phyloP scores from a whole-genome alignment of 2,797 vertebrate genomes.

The Sarcoramphus papa region DNA sequence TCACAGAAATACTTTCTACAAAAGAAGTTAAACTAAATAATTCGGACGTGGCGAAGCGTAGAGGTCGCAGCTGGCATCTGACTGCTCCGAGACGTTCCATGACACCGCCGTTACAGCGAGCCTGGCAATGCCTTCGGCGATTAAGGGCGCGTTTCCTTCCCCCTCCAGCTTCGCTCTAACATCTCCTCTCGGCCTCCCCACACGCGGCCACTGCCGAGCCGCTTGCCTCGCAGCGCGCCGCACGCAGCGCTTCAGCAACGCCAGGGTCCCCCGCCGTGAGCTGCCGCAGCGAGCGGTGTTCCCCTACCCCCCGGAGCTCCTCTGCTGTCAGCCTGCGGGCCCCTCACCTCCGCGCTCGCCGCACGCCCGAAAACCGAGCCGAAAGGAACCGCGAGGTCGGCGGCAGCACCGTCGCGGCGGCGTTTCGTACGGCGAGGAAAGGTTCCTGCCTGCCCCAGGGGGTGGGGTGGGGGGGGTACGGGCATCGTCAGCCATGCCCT shows the following conservation, averaged over 20 bases:
- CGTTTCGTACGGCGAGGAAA: neutral
- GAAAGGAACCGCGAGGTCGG: neutral
- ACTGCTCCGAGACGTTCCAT: neutral
- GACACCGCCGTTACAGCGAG: neutral
- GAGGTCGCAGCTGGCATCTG: neutral
- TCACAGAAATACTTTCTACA: neutral
- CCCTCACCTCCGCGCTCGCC: neutral
- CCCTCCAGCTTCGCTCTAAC: neutral
- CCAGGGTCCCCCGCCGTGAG: neutral
- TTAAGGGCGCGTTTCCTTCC: neutral
- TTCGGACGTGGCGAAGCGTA: neutral
- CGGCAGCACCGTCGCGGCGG: neutral
- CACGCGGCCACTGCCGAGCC: neutral
- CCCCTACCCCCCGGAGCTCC: neutral
- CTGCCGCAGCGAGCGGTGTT: accelerated
- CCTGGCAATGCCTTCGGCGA: neutral
- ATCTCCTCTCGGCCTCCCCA: neutral
- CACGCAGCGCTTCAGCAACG: neutral
- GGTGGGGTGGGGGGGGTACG: neutral
- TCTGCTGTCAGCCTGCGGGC: neutral
- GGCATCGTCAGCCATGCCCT: neutral
- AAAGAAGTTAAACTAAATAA: neutral
- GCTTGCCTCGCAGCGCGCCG: neutral
- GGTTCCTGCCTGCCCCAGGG: neutral
- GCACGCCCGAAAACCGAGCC: accelerated